Conservation (phyloP, 2,113 vertebrate species). For the Edolisoma coerulescens region DNA sequence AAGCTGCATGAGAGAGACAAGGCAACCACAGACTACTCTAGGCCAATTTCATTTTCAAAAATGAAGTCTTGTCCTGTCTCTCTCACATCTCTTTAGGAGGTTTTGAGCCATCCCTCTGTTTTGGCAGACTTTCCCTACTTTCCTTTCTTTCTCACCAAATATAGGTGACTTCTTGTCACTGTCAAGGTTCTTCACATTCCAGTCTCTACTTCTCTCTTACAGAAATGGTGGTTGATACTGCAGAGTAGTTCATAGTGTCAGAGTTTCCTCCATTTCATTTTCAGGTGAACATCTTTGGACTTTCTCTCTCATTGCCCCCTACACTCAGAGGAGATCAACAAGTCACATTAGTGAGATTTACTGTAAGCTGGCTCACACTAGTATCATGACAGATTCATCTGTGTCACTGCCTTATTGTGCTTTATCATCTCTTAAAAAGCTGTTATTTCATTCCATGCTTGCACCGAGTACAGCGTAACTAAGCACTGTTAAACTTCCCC, state of each 20-base stretch:
- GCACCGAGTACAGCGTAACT: rapidly evolving
- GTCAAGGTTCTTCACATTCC: background rate
- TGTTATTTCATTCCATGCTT: background rate
- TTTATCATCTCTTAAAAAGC: background rate
- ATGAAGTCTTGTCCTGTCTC: background rate
- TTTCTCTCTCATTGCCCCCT: background rate
- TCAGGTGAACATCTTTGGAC: background rate
- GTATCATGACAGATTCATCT: background rate
- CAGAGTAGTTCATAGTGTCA: background rate
- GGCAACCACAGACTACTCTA: background rate
- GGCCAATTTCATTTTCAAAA: background rate
- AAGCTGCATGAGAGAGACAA: background rate
- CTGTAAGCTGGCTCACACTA: background rate
- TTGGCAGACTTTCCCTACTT: background rate
- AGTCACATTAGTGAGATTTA: background rate
- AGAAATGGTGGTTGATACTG: rapidly evolving
- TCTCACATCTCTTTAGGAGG: background rate
- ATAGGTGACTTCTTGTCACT: background rate
- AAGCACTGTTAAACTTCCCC: background rate
- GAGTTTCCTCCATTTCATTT: background rate
- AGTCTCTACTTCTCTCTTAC: background rate
- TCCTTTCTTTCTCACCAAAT: background rate
- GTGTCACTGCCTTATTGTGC: background rate
- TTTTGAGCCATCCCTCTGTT: background rate
- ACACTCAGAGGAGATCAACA: background rate